Conservation (phyloP, 2,113 vertebrate genomes). For the Scomber scombrus region DNA sequence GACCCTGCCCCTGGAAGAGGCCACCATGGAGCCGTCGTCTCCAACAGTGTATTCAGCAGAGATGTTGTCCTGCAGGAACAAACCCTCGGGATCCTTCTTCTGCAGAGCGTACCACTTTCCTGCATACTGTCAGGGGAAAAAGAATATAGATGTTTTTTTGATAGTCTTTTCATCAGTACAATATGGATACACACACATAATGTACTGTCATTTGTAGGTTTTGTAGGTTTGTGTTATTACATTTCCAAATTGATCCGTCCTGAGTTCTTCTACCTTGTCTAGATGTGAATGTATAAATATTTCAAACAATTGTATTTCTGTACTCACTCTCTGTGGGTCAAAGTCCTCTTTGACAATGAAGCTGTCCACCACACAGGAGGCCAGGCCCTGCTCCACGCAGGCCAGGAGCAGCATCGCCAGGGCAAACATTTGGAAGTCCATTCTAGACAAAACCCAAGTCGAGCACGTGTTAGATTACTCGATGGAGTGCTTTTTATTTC, state of each 20-base stretch:
- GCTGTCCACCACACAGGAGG: conserved; percentile 89
- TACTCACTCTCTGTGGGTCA: conserved; percentile 87
- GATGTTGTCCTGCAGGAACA: conserved; percentile 94
- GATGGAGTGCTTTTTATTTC: background rate
- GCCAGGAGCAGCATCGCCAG: conserved; percentile 83
- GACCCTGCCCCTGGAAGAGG: conserved; percentile 89
- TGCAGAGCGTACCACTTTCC: conserved; percentile 92
- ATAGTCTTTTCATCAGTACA: too few species aligned
- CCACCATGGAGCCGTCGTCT: conserved; percentile 90
- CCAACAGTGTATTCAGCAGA: conserved; percentile 90
- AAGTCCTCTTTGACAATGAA: conserved; percentile 90
- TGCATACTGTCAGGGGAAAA: conserved; percentile 82
- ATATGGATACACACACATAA: background rate
- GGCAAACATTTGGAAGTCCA: conserved; percentile 70
- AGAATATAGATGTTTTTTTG: background rate
- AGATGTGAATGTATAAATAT: too few species aligned
- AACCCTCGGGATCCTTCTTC: conserved; percentile 92
- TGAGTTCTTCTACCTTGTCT: background rate
- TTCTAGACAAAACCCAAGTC: conserved; percentile 40
- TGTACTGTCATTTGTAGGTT: background rate
- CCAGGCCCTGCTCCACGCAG: conserved; percentile 82
- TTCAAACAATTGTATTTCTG: background rate
- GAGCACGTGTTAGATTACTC: background rate
- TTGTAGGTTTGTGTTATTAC: too few species aligned
- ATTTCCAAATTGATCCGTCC: too few species aligned